phyloP scores from a whole-genome alignment of 30 jellyfish, hydroid and myxozoan species.

The Aurelia sp. region DNA sequence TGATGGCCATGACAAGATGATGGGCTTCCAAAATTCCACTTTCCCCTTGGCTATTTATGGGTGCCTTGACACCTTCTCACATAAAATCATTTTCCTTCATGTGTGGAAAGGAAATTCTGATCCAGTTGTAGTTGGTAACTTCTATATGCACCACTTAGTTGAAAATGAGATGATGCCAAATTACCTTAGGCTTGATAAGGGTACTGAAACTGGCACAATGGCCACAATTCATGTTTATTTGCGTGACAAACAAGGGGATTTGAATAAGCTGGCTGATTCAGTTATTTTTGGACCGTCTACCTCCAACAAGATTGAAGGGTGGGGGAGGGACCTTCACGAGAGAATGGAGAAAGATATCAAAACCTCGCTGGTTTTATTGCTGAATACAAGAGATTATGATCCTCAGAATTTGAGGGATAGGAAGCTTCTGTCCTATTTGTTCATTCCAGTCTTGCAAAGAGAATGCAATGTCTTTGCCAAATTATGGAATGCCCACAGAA shows the following conservation, averaged over 20 bases:
- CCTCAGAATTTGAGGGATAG: slow-evolving; percentile 50
- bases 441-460: slow-evolving; percentile 55
- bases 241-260: slow-evolving; percentile 33
- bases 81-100: slow-evolving; percentile 35
- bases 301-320: slow-evolving; percentile 44
- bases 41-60: slow-evolving; percentile 61
- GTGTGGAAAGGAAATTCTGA: slow-evolving; percentile 57
- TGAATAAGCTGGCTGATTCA: slow-evolving; percentile 41
- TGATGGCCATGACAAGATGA: slow-evolving; percentile 68
- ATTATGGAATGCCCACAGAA: slow-evolving; percentile 61
- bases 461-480: slow-evolving; percentile 38
- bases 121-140: slow-evolving; percentile 49
- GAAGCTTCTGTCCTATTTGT: slow-evolving; percentile 41
- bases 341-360: slow-evolving; percentile 45
- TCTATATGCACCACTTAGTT: slow-evolving; percentile 50
- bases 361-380: slow-evolving; percentile 17
- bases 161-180: slow-evolving; percentile 36
- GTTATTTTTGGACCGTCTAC: slow-evolving; percentile 47
- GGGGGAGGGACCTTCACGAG: slow-evolving; percentile 60
- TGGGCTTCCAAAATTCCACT: slow-evolving; percentile 36
- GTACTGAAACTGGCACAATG: slow-evolving; percentile 69
- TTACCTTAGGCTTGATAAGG: slow-evolving; percentile 43
- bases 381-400: slow-evolving; percentile 28
- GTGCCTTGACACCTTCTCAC: slow-evolving; percentile 55
- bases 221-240: slow-evolving; percentile 57